Conservation (phyloP, 2,888 invertebrate genomes). For the Leptopterna dolabrata region DNA sequence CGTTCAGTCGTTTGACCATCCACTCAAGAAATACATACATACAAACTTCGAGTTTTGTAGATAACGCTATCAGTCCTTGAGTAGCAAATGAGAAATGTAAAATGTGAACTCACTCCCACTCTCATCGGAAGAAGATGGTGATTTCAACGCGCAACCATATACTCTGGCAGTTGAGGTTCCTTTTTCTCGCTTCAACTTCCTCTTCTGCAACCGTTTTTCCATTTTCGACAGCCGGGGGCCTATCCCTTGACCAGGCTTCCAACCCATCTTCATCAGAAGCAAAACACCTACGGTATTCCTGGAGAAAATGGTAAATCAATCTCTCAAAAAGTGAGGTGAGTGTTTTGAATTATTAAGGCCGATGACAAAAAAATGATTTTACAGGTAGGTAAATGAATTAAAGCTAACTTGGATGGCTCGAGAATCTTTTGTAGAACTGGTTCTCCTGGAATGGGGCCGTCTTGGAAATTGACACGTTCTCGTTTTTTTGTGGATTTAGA, state of each 20-base stretch:
- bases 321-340: background rate
- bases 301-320: conserved; percentile 50
- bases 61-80: too few species aligned
- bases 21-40: too few species aligned
- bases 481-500: conserved; percentile 64
- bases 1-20: too few species aligned
- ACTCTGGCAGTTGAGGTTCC: conserved; percentile 59
- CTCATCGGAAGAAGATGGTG: conserved; percentile 55
- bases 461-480: conserved; percentile 58
- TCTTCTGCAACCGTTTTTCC: conserved; percentile 67
- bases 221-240: conserved; percentile 72
- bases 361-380: too few species aligned
- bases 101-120: background rate
- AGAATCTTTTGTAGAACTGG: conserved; percentile 71
- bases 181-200: conserved; percentile 8
- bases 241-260: conserved; percentile 89
- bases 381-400: too few species aligned
- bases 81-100: background rate
- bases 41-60: too few species aligned
- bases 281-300: conserved; percentile 90
- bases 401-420: conserved; percentile 70
- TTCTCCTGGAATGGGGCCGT: conserved; percentile 72
- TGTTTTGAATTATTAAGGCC: too few species aligned
- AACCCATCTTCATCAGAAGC: conserved; percentile 90
- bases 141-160: conserved; percentile 67